Evolutionary conservation across 2,797 vertebrate genomes (phyloP).

Genomic region (Anolis apletophallus): DNA sequence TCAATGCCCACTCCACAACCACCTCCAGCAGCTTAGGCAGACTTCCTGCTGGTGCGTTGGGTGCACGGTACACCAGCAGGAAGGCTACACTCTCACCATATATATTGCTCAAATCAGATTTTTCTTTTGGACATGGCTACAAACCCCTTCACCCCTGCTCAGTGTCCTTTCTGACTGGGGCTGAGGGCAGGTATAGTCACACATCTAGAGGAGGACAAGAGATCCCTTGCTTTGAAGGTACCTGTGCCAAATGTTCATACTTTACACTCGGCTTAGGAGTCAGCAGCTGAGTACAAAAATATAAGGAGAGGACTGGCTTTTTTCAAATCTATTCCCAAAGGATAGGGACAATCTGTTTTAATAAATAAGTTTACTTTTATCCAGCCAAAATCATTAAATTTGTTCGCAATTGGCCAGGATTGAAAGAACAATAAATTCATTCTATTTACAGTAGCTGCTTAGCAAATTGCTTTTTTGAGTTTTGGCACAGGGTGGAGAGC

Average conservation of each 20-base stretch:
- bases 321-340: neutral
- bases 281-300: neutral
- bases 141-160: no score
- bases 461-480: neutral
- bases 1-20: no score
- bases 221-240: neutral
- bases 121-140: no score
- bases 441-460: constrained; percentile 4
- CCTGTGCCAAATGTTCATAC: neutral
- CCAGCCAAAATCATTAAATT: neutral
- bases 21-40: no score
- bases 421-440: neutral
- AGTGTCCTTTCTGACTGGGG: no score
- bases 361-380: constrained; percentile 3
- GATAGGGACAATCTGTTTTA: neutral
- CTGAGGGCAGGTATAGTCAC: neutral
- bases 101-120: no score
- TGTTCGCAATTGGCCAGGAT: neutral
- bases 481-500: neutral
- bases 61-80: no score
- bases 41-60: no score
- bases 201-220: no score
- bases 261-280: neutral
- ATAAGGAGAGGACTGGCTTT: neutral
- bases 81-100: no score